Percentiles rank a stretch among this genome's conserved stretches.
phyloP scores from a whole-genome alignment of 2,888 invertebrate species.

The Pristionchus japonicus region DNA sequence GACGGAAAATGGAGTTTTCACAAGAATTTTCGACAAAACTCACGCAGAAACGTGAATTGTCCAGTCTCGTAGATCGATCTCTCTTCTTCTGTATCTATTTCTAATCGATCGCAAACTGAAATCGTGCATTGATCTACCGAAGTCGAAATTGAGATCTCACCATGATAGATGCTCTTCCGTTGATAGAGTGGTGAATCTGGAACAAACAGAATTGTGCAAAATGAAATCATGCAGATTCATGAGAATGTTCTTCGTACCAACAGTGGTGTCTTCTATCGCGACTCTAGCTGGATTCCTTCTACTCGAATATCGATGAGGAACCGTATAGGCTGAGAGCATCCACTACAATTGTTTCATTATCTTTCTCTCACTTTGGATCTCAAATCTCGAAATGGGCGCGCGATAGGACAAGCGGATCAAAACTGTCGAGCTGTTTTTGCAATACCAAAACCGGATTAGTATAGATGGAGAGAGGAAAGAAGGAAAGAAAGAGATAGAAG shows the following conservation, averaged over 20 bases:
- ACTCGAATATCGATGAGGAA: conserved; percentile 15
- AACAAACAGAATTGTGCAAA: too few relatives aligned
- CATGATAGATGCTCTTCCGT: conserved; percentile 13
- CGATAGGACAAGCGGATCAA: neutral
- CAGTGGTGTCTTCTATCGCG: conserved; percentile 20
- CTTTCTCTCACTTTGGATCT: neutral
- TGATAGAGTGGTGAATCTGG: conserved; percentile 28
- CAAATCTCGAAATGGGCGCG: neutral
- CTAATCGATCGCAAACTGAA: conserved; percentile 42
- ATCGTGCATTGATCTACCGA: neutral
- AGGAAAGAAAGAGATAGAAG: neutral
- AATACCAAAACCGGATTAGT: conserved; percentile 4
- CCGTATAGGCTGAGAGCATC: conserved; percentile 38
- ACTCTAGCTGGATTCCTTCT: neutral
- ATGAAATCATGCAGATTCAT: neutral
- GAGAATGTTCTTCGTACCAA: neutral
- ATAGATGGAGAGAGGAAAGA: neutral
- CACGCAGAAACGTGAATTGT: neutral
- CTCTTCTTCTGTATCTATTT: conserved; percentile 32
- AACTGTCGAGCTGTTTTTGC: conserved; percentile 14
- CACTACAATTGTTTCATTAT: neutral
- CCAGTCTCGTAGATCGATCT: conserved; percentile 35
- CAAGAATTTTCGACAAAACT: neutral
- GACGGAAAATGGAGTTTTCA: neutral
- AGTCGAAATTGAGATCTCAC: neutral